These are phyloP conservation scores for Acanthosepion esculentum DNA, from an alignment of 2,888 invertebrate species.

Conservation along the genomic window DNA sequence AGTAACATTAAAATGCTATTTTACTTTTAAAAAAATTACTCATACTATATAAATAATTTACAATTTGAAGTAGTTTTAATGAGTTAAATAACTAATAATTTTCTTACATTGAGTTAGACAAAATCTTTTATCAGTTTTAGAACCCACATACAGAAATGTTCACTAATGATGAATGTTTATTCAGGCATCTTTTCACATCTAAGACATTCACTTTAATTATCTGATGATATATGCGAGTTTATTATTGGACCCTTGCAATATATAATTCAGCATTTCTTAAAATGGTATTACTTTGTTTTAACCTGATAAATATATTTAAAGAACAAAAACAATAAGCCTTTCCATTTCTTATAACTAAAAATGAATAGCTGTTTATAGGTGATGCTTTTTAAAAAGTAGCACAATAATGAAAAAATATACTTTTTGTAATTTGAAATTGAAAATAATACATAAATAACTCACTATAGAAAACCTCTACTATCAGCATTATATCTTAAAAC, in stretches of 20 bases:
- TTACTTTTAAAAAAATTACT: too few relatives aligned
- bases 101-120: too few relatives aligned
- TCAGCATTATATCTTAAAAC: too few relatives aligned
- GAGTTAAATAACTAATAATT: too few relatives aligned
- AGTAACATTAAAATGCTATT: too few relatives aligned
- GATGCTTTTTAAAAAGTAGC: not conserved
- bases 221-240: not conserved
- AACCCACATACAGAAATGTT: not conserved
- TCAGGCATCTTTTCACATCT: not conserved
- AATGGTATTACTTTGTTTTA: not conserved
- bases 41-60: too few relatives aligned
- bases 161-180: not conserved
- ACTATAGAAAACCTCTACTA: not conserved
- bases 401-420: not conserved
- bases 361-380: not conserved
- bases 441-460: not conserved
- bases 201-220: not conserved
- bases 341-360: not conserved
- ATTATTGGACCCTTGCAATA: not conserved
- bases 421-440: not conserved
- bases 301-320: not conserved
- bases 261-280: not conserved
- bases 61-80: not conserved
- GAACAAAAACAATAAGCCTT: not conserved
- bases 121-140: too few relatives aligned